Conservation (phyloP, 2,113 vertebrate genomes). For the Lota lota region DNA sequence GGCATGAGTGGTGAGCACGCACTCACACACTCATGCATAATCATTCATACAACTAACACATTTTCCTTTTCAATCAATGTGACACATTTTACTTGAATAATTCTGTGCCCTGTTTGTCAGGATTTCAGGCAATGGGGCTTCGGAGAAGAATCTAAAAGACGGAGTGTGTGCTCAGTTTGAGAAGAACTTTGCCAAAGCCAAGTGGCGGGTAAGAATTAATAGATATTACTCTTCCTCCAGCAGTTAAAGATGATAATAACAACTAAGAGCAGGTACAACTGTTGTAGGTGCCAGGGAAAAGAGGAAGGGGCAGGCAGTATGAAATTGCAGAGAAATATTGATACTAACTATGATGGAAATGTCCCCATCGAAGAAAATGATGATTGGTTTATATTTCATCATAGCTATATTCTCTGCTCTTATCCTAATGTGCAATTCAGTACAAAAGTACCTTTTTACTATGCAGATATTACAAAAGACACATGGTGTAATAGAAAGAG, state of each 20-base stretch:
- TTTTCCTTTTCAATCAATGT: background rate
- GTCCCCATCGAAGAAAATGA: background rate
- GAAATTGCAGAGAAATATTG: background rate
- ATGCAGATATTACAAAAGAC: background rate
- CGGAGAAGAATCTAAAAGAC: constrained; percentile 82
- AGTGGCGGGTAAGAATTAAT: constrained; percentile 78
- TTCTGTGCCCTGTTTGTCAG: constrained; percentile 50
- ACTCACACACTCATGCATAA: constrained; percentile 4
- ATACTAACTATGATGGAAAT: background rate
- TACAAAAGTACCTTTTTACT: too few relatives aligned
- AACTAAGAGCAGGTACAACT: too few relatives aligned
- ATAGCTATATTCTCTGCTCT: constrained; percentile 11
- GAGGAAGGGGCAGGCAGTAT: background rate
- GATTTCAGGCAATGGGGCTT: constrained; percentile 82
- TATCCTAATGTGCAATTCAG: constrained; percentile 23
- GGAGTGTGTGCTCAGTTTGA: constrained; percentile 85
- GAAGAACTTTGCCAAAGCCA: constrained; percentile 87
- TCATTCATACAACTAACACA: background rate
- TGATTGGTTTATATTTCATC: constrained; percentile 6
- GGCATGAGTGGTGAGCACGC: constrained; percentile 74
- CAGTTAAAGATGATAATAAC: background rate
- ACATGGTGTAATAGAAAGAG: constrained; percentile 7
- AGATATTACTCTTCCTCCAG: too few relatives aligned
- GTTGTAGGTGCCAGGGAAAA: background rate
- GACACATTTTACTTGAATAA: constrained; percentile 8